Evolutionary conservation across 2,797 vertebrate species (phyloP).

Genomic region (Sphenodon punctatus): DNA sequence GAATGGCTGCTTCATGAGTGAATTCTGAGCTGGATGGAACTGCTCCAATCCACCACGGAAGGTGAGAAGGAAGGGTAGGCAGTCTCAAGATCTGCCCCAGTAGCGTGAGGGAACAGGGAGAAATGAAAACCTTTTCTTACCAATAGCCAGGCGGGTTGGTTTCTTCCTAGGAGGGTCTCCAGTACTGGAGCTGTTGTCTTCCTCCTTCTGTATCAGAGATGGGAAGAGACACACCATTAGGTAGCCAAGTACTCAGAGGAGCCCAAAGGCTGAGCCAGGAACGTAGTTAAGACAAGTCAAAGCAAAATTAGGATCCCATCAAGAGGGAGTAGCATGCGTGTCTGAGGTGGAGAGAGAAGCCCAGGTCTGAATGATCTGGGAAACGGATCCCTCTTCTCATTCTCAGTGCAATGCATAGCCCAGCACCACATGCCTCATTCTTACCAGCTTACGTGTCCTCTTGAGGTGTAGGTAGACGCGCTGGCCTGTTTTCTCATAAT

Average conservation of each 20-base stretch:
- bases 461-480: slow-evolving; percentile 93
- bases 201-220: slow-evolving; percentile 85
- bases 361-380: background rate
- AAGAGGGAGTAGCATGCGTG: background rate
- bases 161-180: slow-evolving; percentile 98
- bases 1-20: background rate
- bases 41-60: background rate
- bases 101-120: no score
- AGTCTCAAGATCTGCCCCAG: no score
- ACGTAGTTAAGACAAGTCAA: background rate
- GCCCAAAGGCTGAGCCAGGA: background rate
- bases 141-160: slow-evolving; percentile 95
- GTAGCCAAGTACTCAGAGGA: background rate
- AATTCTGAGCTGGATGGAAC: background rate
- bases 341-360: background rate
- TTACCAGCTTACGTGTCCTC: slow-evolving; percentile 86
- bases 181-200: slow-evolving; percentile 85
- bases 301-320: background rate
- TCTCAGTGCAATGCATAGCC: fast-evolving
- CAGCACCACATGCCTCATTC: background rate
- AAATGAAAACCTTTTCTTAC: slow-evolving; percentile 64
- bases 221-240: slow-evolving; percentile 14
- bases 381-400: background rate
- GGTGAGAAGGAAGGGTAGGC: no score
- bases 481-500: slow-evolving; percentile 90